phyloP scores from a whole-genome alignment of 2,113 vertebrate species.

The Pedetes capensis region DNA sequence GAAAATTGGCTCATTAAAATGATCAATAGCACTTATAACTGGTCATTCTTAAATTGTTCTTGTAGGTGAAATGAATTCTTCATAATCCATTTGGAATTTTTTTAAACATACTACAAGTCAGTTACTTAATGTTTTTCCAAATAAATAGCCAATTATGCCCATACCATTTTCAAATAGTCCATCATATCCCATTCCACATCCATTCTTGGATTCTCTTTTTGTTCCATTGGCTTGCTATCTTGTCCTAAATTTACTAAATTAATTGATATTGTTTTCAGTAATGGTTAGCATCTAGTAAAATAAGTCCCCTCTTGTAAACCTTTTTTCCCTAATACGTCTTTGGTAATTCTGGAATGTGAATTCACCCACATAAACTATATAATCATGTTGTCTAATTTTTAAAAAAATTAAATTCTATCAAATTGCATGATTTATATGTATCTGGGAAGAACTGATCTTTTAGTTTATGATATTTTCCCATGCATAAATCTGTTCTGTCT shows the following conservation, averaged over 20 bases:
- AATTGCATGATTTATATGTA: not conserved
- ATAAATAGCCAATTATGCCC: not conserved
- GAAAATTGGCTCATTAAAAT: not conserved
- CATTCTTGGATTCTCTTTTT: not conserved
- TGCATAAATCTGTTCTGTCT: not conserved
- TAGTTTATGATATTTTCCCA: not conserved
- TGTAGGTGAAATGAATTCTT: not conserved
- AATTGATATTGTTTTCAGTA: not conserved
- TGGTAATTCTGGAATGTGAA: not conserved
- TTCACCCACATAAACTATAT: not conserved
- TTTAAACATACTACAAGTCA: not conserved
- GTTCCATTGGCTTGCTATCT: not conserved
- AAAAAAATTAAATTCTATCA: not conserved
- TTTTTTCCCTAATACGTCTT: not conserved
- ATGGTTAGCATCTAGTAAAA: not conserved
- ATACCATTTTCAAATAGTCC: not conserved
- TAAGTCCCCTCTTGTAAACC: not conserved
- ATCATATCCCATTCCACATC: not conserved
- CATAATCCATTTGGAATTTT: not conserved
- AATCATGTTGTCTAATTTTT: not conserved
- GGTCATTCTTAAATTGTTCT: slow-evolving; percentile 6
- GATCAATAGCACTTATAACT: not conserved
- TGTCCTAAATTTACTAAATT: slow-evolving; percentile 1
- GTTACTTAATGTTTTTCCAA: not conserved
- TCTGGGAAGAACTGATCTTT: not conserved